Percentiles rank a stretch among this genome's conserved stretches.
Conservation (phyloP, 2,113 vertebrate species). For the Actenoides hombroni region DNA sequence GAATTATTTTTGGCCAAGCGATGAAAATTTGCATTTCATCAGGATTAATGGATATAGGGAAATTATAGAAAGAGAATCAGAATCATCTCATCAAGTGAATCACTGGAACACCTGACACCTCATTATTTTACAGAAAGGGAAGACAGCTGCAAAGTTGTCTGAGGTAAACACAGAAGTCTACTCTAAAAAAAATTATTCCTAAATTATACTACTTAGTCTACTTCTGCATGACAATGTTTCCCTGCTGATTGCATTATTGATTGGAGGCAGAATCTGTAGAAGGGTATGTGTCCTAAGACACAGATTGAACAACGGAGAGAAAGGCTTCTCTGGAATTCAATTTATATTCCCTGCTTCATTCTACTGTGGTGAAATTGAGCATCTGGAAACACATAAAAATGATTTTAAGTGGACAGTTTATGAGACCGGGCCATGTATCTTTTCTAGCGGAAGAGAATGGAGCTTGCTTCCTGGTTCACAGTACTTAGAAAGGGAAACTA, state of each 20-base stretch:
- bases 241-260: background rate
- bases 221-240: background rate
- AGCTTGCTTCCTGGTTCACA: background rate
- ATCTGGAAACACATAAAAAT: background rate
- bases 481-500: constrained; percentile 22
- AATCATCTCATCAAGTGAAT: constrained; percentile 9
- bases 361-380: background rate
- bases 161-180: background rate
- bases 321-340: background rate
- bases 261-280: background rate
- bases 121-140: background rate
- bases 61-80: constrained; percentile 25
- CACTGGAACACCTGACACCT: constrained; percentile 3
- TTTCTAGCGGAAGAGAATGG: background rate
- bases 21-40: constrained; percentile 16
- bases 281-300: background rate
- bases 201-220: background rate
- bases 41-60: background rate
- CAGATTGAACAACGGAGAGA: background rate
- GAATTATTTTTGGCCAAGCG: background rate
- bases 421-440: background rate
- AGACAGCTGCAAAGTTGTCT: constrained; percentile 11
- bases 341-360: background rate
- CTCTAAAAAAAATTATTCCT: background rate
- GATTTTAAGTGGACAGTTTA: background rate